Evolutionary conservation across 2,113 vertebrate species (phyloP).

Genomic region (Thunnus maccoyii): DNA sequence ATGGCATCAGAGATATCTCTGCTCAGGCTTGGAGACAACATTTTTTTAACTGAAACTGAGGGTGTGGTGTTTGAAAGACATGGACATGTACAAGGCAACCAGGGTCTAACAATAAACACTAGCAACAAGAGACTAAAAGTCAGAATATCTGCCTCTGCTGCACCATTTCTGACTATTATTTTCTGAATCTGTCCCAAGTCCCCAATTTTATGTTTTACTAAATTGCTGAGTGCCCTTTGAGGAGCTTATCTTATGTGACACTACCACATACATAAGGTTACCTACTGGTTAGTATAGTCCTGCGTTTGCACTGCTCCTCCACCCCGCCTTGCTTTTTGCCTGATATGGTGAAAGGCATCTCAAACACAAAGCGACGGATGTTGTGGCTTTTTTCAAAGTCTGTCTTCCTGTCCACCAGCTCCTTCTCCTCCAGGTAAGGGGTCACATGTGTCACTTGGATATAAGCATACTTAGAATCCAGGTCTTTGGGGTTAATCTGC

Average conservation of each 20-base stretch:
- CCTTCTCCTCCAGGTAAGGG: slow-evolving; percentile 97
- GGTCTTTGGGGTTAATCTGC: slow-evolving; percentile 98
- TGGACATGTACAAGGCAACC: too few species aligned
- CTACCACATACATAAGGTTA: slow-evolving; percentile 10
- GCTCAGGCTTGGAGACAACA: background rate
- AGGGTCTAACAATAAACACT: too few species aligned
- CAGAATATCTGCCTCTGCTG: too few species aligned
- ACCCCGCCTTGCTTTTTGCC: slow-evolving; percentile 96
- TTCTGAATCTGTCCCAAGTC: background rate
- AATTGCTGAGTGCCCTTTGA: background rate
- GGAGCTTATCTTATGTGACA: background rate
- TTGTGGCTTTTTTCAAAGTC: slow-evolving; percentile 98
- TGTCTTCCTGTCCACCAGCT: slow-evolving; percentile 93
- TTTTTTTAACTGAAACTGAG: background rate
- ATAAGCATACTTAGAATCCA: slow-evolving; percentile 98
- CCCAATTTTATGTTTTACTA: background rate
- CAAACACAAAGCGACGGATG: slow-evolving; percentile 97
- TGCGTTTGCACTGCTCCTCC: slow-evolving; percentile 96
- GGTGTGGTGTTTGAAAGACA: too few species aligned
- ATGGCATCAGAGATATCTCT: background rate
- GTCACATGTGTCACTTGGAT: slow-evolving; percentile 98
- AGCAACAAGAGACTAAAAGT: too few species aligned
- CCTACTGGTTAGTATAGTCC: slow-evolving; percentile 94
- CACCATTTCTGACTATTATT: too few species aligned
- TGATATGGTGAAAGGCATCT: slow-evolving; percentile 97